Evolutionary conservation across 2,113 vertebrate genomes (phyloP).

Genomic region (Polypterus senegalus): DNA sequence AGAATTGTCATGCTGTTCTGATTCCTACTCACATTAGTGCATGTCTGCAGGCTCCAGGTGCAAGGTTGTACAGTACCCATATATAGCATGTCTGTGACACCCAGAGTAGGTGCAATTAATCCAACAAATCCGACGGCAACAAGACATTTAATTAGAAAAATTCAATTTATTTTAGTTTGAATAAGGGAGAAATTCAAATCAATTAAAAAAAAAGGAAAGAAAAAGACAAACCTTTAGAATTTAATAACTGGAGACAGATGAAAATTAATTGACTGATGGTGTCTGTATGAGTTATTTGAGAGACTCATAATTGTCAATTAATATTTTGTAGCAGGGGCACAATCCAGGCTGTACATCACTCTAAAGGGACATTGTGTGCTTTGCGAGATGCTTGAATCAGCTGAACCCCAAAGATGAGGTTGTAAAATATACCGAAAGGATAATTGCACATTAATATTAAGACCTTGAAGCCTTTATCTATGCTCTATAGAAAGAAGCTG

Average conservation of each 20-base stretch:
- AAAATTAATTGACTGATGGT: constrained; percentile 56
- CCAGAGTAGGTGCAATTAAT: constrained; percentile 12
- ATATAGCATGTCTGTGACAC: no score
- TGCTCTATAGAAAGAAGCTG: constrained; percentile 15
- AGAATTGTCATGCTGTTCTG: no score
- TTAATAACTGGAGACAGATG: constrained; percentile 57
- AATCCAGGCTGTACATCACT: constrained; percentile 50
- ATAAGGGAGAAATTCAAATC: constrained; percentile 61
- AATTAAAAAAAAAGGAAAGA: constrained; percentile 60
- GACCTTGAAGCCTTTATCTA: constrained; percentile 37
- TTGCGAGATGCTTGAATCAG: constrained; percentile 16
- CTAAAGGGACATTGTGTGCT: constrained; percentile 29
- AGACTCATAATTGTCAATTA: constrained; percentile 72
- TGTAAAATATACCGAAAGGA: constrained; percentile 29
- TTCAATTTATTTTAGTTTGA: constrained; percentile 67
- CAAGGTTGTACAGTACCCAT: no score
- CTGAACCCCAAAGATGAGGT: constrained; percentile 23
- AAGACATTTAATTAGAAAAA: constrained; percentile 66
- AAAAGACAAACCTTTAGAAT: constrained; percentile 73
- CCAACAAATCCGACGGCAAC: constrained; percentile 28
- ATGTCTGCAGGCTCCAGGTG: no score
- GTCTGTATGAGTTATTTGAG: constrained; percentile 72
- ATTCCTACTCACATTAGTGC: no score
- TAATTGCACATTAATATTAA: constrained; percentile 28
- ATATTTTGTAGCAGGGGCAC: constrained; percentile 57